Evolutionary conservation across 2,888 invertebrate species (phyloP).

Genomic region (Halocaridina rubra): DNA sequence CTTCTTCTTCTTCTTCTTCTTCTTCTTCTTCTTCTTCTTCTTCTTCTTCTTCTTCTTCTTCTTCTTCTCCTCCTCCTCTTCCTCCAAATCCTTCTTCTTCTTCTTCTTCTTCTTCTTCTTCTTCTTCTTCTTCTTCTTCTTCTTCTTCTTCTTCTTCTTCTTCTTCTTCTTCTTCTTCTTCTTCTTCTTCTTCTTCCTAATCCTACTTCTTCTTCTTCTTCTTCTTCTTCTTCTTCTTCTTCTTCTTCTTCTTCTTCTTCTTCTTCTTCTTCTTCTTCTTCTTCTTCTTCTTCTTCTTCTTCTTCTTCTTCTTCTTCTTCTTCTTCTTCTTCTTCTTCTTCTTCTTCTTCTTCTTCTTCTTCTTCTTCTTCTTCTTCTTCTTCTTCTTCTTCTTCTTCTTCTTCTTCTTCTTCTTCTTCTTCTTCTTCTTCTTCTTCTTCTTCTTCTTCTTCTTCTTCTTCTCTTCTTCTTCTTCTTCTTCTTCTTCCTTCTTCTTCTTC

Average conservation of each 20-base stretch:
- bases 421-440: slow-evolving; percentile 8
- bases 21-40: no score
- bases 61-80: no score
- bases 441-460: slow-evolving; percentile 8
- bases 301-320: not conserved
- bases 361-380: not conserved
- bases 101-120: not conserved
- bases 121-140: not conserved
- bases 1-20: no score
- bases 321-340: not conserved
- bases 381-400: slow-evolving; percentile 8
- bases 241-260: not conserved
- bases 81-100: no score
- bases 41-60: no score
- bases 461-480: not conserved
- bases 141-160: not conserved
- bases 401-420: slow-evolving; percentile 8
- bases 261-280: not conserved
- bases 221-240: not conserved
- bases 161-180: not conserved
- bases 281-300: not conserved
- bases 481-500: not conserved
- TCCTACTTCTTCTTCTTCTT: not conserved
- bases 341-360: not conserved
- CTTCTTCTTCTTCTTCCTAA: not conserved